Base-by-base conservation (phyloP, 2,797 vertebrate species). In the Poecilia wingei region DNA sequence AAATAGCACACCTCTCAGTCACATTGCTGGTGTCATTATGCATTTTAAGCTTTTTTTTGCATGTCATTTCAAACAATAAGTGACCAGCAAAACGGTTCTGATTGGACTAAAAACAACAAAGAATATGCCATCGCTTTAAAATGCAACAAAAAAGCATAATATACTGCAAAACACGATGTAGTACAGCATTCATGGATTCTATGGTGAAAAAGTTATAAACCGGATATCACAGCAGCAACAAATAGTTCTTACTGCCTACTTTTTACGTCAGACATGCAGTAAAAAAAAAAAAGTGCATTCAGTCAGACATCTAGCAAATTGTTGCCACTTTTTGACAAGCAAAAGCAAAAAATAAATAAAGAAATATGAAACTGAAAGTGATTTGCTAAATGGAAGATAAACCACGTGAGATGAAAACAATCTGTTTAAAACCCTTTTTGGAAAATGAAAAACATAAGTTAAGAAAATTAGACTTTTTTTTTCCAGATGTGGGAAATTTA, bases 1-100 rank as follows among this genome's bases (percentile, higher is more conserved):
- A 78, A 72, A 64, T 36, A 72, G 39, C 55, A 39, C 5, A 51
- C 76, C 47, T 72, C 66, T 59, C 53, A 59, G 51, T 79, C 46
- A 66, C 46, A 16, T 68, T 51, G 49, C 39, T 6, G 59, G 39
- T 66, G 25, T 73, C 45, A 68, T 79, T 49, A 41, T 18, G 49
- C 25, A 41, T 73, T 43, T 41, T 75, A 41, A 14, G 20, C 39
- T 43, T 79, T 53, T 31, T 39, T 53, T 36, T 53, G 20, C 53
- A 25, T 36, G 47, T 25, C 7, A 41, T 46, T 72, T 72, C 22
- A 72, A 43, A 68, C 64, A 53, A 68, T 8, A 57, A 45, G 39
- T 57, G 43, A 47, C 28, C 33, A 6, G 20, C 16, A 59, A 53
- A 77, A 33, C 5, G 16, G 12, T 57, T 59, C 51, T 7, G 20